Base-by-base conservation (phyloP, 2,797 vertebrate genomes). In the Staurois parvus region DNA sequence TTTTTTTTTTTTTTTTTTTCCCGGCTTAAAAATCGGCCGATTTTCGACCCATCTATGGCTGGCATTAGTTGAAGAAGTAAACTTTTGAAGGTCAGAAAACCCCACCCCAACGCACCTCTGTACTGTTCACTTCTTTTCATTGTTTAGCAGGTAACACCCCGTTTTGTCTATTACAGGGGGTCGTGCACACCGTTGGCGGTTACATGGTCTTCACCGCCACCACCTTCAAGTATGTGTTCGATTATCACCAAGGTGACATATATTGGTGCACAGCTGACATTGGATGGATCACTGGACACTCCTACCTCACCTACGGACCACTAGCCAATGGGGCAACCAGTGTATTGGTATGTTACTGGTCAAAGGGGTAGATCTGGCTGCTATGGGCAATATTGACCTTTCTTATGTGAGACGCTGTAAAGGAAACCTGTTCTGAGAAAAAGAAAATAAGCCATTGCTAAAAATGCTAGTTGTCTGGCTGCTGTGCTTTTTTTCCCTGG, bases 221-320 rank as follows among this genome's bases (percentile, higher is more conserved):
- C 87, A 97, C 98, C 15, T 99, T 98, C 91, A 99, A 98, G 59
- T 93, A 97, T 2, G 98, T 99, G 87, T 99, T 99, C 75, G 98
- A 99, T 94, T 92, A 98, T 91, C 97, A 97, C 34, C 89, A 94
- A 0, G 94, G 96, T 3, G 98, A 99, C 29, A 88, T 99, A 34
- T 99, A 97, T 93, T 99, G 98, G 98, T 99, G 98, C 93, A 99
- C 98, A 0, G 98, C 97, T 0, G 98, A 99, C 92, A 96, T 99
- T 3, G 98, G 98, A 0, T 99, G 98, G 98, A 99, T 99, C 90
- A 99, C 98, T 0, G 98, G 98, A 13, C 98, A 99, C 90, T 99
- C 98, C 81, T 99, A 99, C 91, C 92, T 99, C 92, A 96, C 96
- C 7, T 99, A 99, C 0, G 98, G 97, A 12, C 98, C 98, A 1